Evolutionary conservation across 2,888 invertebrate species (phyloP).

Genomic region (Parelbella ahira): DNA sequence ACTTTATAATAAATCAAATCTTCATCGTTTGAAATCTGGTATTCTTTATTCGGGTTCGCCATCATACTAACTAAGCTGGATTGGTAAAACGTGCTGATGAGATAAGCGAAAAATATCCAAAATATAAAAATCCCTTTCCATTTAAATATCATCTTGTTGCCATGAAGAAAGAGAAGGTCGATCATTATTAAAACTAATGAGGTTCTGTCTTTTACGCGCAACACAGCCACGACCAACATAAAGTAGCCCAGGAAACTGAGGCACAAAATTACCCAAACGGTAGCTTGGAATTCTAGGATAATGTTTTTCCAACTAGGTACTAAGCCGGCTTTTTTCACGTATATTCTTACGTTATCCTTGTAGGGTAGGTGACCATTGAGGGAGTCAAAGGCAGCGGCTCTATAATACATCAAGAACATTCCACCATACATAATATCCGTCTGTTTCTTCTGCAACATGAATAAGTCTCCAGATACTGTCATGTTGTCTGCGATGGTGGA

Average conservation of each 20-base stretch:
- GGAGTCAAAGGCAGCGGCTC: conserved; percentile 40
- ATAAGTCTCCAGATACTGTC: conserved; percentile 39
- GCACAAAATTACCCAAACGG: conserved; percentile 42
- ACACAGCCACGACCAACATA: conserved; percentile 32
- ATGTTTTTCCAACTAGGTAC: conserved; percentile 41
- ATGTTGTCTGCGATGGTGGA: conserved; percentile 31
- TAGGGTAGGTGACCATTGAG: conserved; percentile 40
- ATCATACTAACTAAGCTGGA: conserved; percentile 44
- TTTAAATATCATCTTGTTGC: conserved; percentile 32
- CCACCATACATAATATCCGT: conserved; percentile 37
- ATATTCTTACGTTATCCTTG: conserved; percentile 41
- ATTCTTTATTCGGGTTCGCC: conserved; percentile 38
- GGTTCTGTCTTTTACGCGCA: conserved; percentile 35
- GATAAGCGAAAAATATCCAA: conserved; percentile 50
- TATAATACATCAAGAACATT: conserved; percentile 32
- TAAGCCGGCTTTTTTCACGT: conserved; percentile 41
- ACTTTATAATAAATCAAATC: conserved; percentile 36
- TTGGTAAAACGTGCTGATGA: conserved; percentile 45
- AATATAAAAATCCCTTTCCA: conserved; percentile 34
- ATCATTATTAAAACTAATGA: conserved; percentile 38
- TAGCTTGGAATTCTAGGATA: conserved; percentile 40
- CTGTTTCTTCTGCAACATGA: conserved; percentile 32
- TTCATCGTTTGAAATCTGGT: conserved; percentile 42
- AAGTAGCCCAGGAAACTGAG: conserved; percentile 36
- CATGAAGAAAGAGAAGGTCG: conserved; percentile 40